phyloP scores from a whole-genome alignment of 2,888 invertebrate genomes.

The Lepetodrilus schrolli region DNA sequence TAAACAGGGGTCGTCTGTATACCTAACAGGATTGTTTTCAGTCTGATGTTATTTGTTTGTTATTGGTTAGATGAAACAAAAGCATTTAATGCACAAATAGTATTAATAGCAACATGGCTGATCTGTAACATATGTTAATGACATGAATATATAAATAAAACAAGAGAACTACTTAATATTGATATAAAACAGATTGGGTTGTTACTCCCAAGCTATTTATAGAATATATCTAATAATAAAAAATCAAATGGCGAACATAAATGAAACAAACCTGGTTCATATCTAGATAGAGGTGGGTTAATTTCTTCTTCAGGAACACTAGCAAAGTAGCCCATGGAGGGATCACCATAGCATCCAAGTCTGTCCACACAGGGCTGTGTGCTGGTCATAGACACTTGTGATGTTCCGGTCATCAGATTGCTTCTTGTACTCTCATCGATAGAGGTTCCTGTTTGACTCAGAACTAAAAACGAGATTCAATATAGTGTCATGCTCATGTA shows the following conservation, averaged over 20 bases:
- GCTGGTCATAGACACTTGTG: background rate
- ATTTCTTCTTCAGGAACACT: background rate
- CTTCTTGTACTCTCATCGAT: slow-evolving; percentile 18
- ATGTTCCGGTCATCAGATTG: background rate
- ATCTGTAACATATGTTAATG: too few relatives aligned
- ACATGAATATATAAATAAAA: too few relatives aligned
- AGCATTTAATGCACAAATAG: too few relatives aligned
- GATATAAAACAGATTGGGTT: too few relatives aligned
- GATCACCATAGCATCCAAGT: slow-evolving; percentile 33
- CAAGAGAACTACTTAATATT: too few relatives aligned
- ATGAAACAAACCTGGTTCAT: slow-evolving; percentile 4
- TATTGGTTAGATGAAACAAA: too few relatives aligned
- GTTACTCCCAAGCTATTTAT: too few relatives aligned
- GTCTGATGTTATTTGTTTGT: too few relatives aligned
- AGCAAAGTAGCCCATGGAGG: slow-evolving; percentile 33
- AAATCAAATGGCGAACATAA: background rate
- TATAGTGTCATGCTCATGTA: too few relatives aligned
- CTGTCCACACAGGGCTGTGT: slow-evolving; percentile 33
- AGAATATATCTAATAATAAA: background rate
- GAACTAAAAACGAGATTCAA: background rate
- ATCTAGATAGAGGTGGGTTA: background rate
- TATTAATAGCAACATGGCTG: too few relatives aligned
- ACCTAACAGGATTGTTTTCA: too few relatives aligned
- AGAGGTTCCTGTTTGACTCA: background rate
- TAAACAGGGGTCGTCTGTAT: too few relatives aligned